phyloP scores from a whole-genome alignment of 2,888 invertebrate genomes.

The Macrostomum cliftonense region DNA sequence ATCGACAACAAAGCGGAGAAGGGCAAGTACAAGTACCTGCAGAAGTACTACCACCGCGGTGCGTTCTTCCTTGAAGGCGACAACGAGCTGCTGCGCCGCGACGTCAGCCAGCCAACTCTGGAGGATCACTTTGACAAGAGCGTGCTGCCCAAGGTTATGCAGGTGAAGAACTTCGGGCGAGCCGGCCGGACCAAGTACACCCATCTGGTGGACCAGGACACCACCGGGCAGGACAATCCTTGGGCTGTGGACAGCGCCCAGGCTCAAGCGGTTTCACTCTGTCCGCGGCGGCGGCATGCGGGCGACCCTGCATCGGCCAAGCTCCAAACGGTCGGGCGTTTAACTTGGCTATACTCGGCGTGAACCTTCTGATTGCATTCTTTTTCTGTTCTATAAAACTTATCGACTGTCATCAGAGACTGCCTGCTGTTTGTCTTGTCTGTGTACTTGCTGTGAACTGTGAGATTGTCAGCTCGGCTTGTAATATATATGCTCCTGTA shows the following conservation, averaged over 20 bases:
- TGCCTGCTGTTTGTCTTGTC: too few species aligned
- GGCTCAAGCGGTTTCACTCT: slow-evolving; percentile 63
- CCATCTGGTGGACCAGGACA: slow-evolving; percentile 94
- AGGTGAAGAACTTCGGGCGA: slow-evolving; percentile 94
- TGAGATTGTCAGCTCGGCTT: too few species aligned
- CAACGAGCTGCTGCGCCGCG: slow-evolving; percentile 68
- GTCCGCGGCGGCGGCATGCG: slow-evolving; percentile 72
- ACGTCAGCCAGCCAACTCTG: slow-evolving; percentile 80
- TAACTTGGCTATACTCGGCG: too few species aligned
- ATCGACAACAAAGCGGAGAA: slow-evolving; percentile 60
- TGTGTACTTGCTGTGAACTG: too few species aligned
- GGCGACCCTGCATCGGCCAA: too few species aligned
- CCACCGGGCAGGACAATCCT: slow-evolving; percentile 75
- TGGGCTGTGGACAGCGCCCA: slow-evolving; percentile 81
- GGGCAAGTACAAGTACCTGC: slow-evolving; percentile 95
- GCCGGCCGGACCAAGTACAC: slow-evolving; percentile 97
- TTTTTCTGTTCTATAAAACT: too few species aligned
- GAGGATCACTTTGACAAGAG: slow-evolving; percentile 99
- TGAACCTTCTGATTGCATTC: too few species aligned
- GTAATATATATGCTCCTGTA: too few species aligned
- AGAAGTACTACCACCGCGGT: slow-evolving; percentile 98
- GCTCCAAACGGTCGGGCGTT: too few species aligned
- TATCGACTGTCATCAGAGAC: too few species aligned
- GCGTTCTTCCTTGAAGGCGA: slow-evolving; percentile 68
- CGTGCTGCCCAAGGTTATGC: slow-evolving; percentile 54